A percentile compares a stretch with the other conserved stretches of the same genome.
Evolutionary conservation across 1,140 invertebrate genomes (phyloP).

Genomic region (Semibalanus balanoides): DNA sequence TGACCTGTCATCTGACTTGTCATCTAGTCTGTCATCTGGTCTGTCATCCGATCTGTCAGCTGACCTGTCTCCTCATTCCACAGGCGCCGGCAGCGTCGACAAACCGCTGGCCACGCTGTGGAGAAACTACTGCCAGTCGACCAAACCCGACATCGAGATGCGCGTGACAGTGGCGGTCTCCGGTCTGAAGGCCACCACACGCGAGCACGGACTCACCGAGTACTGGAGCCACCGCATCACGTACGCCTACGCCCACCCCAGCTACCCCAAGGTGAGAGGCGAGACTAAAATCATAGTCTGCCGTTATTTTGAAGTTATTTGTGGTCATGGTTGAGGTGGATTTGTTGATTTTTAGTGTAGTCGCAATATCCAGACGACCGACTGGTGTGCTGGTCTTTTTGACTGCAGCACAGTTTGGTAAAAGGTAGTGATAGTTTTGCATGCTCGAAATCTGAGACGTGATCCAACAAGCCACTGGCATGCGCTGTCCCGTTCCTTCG

Average conservation of each 20-base stretch:
- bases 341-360: background rate
- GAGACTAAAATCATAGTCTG: too few species aligned
- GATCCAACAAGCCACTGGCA: too few species aligned
- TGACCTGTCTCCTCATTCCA: too few species aligned
- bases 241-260: slow-evolving; percentile 65
- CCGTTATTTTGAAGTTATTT: background rate
- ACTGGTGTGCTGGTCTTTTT: background rate
- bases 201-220: slow-evolving; percentile 92
- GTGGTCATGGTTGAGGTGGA: background rate
- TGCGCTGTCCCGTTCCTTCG: too few species aligned
- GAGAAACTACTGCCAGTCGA: slow-evolving; percentile 86
- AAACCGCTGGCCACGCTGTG: slow-evolving; percentile 88
- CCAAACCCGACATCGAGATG: slow-evolving; percentile 87
- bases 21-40: too few species aligned
- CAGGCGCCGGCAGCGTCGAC: slow-evolving; percentile 90
- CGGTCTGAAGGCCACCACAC: slow-evolving; percentile 87
- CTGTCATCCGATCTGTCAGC: too few species aligned
- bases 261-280: slow-evolving; percentile 39
- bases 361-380: background rate
- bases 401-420: background rate
- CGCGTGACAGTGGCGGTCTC: slow-evolving; percentile 68
- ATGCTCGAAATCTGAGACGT: background rate
- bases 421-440: background rate
- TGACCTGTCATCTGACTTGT: too few species aligned
- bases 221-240: slow-evolving; percentile 93